phyloP scores from a whole-genome alignment of 1,140 invertebrate genomes.

The Hetaerina americana region DNA sequence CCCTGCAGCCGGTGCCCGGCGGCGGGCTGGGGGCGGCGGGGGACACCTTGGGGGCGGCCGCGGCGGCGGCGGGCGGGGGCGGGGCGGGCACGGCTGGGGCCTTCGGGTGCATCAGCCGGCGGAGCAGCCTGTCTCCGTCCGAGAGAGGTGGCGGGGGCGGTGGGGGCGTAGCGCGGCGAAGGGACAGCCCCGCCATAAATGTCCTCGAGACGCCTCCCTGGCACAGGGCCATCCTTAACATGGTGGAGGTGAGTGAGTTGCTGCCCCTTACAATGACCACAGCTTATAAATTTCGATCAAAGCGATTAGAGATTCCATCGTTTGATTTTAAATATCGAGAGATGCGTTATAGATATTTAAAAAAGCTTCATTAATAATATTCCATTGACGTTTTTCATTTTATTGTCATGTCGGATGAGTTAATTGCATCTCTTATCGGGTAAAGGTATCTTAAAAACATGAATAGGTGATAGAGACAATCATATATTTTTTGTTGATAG shows the following conservation, averaged over 20 bases:
- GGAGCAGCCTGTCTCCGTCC: constrained; percentile 29
- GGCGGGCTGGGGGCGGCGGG: constrained; percentile 18
- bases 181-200: constrained; percentile 25
- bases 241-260: constrained; percentile 31
- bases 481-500: no score
- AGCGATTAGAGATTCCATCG: background rate
- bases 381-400: no score
- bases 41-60: constrained; percentile 16
- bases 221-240: constrained; percentile 30
- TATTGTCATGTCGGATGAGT: no score
- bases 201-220: constrained; percentile 28
- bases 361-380: no score
- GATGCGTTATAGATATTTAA: no score
- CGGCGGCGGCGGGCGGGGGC: no score
- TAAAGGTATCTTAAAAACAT: no score
- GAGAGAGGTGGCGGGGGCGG: constrained; percentile 24
- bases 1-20: constrained; percentile 14
- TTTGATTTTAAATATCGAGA: background rate
- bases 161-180: constrained; percentile 22
- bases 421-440: background rate
- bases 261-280: background rate
- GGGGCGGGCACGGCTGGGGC: constrained; percentile 12
- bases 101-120: constrained; percentile 22
- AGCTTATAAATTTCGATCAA: background rate
- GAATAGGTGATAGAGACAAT: no score